Conservation (phyloP, 2,113 vertebrate genomes). For the Sturnira hondurensis region DNA sequence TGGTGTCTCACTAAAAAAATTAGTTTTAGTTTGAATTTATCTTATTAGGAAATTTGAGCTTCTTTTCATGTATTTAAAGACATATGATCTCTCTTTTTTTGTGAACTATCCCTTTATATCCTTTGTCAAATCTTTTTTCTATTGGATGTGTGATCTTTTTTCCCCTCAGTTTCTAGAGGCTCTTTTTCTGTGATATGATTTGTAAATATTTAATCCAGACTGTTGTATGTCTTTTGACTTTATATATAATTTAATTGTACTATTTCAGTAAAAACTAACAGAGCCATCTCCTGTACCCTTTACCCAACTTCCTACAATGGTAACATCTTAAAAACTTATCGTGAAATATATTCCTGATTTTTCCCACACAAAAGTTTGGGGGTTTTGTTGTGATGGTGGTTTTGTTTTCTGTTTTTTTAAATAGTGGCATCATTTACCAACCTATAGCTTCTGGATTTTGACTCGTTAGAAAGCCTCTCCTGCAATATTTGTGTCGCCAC, state of each 20-base stretch:
- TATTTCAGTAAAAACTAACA: not conserved
- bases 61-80: not conserved
- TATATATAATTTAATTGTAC: not conserved
- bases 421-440: not conserved
- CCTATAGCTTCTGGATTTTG: not conserved
- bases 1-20: not conserved
- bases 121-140: not conserved
- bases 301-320: not conserved
- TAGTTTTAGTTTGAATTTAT: not conserved
- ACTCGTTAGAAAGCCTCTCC: not conserved
- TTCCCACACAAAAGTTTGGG: not conserved
- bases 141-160: not conserved
- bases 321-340: not conserved
- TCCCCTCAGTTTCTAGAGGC: not conserved
- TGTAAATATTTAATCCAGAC: not conserved
- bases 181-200: not conserved
- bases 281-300: not conserved
- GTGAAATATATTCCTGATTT: not conserved
- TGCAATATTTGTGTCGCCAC: not conserved
- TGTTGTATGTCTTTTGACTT: not conserved
- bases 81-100: not conserved
- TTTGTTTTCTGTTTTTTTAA: not conserved
- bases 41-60: not conserved
- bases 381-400: not conserved
- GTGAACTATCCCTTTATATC: not conserved